These are phyloP conservation scores for Peucedramus taeniatus DNA, from an alignment of 2,113 vertebrate species.

Conservation along the genomic window DNA sequence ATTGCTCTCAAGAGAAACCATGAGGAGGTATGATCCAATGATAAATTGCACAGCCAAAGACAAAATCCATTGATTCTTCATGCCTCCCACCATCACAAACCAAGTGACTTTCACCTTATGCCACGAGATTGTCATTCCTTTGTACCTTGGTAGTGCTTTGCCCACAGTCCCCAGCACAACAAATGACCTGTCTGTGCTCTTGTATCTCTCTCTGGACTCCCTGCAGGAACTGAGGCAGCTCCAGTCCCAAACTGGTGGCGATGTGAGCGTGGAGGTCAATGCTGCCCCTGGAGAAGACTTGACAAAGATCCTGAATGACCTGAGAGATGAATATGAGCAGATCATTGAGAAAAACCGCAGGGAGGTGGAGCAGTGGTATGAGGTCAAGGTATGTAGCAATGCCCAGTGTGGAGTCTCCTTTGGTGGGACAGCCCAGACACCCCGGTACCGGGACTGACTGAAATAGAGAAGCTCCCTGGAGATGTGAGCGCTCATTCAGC, in stretches of 20 bases:
- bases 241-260: constrained; percentile 27
- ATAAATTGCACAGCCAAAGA: neutral
- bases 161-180: neutral
- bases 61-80: neutral
- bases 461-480: neutral
- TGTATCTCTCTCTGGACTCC: neutral
- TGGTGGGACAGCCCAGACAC: neutral
- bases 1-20: constrained; percentile 67
- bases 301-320: constrained; percentile 47
- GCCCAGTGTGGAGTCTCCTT: neutral
- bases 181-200: neutral
- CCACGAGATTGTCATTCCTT: neutral
- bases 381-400: constrained; percentile 73
- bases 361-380: constrained; percentile 82
- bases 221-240: constrained; percentile 54
- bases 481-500: constrained; percentile 32
- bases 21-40: constrained; percentile 38
- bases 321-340: constrained; percentile 79
- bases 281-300: constrained; percentile 56
- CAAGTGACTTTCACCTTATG: neutral
- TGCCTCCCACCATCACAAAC: neutral
- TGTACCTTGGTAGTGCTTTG: neutral
- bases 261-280: constrained; percentile 69
- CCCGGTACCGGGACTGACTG: neutral
- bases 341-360: constrained; percentile 76